These are phyloP conservation scores for rat (Rattus norvegicus) DNA, from an alignment of 2,113 vertebrate species.

Conservation along the genomic window DNA sequence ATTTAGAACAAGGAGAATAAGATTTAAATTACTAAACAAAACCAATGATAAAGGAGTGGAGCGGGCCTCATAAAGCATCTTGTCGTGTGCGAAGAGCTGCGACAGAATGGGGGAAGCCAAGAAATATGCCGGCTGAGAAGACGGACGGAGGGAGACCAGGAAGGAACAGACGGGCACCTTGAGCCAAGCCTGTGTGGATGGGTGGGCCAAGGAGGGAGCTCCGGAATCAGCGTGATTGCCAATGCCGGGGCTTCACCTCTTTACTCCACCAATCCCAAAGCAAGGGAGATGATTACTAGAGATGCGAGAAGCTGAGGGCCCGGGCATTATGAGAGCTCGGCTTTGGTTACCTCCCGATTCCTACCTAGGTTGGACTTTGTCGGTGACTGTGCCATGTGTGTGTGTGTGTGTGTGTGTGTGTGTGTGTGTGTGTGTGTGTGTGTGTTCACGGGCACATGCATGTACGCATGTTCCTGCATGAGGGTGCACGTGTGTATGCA, in stretches of 20 bases:
- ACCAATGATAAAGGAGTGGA: slow-evolving; percentile 4
- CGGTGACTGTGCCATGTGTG: background rate
- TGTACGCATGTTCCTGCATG: too few relatives aligned
- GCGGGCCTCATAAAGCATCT: slow-evolving; percentile 55
- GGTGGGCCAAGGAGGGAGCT: background rate
- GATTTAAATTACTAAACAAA: slow-evolving; percentile 70
- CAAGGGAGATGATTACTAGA: background rate
- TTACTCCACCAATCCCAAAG: background rate
- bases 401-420: background rate
- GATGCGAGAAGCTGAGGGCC: background rate
- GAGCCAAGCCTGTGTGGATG: too few relatives aligned
- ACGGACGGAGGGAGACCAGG: background rate
- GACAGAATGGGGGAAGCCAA: background rate
- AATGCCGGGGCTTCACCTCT: background rate
- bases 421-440: background rate
- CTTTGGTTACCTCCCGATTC: background rate
- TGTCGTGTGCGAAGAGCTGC: slow-evolving; percentile 32
- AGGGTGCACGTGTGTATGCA: too few relatives aligned
- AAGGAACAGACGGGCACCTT: background rate
- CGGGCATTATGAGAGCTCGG: too few relatives aligned
- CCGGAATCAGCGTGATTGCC: background rate
- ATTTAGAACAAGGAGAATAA: slow-evolving; percentile 66
- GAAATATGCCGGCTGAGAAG: background rate
- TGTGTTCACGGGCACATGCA: background rate
- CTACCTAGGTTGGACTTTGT: background rate